phyloP scores from a whole-genome alignment of 1,140 invertebrate species.

The Cydia splendana region DNA sequence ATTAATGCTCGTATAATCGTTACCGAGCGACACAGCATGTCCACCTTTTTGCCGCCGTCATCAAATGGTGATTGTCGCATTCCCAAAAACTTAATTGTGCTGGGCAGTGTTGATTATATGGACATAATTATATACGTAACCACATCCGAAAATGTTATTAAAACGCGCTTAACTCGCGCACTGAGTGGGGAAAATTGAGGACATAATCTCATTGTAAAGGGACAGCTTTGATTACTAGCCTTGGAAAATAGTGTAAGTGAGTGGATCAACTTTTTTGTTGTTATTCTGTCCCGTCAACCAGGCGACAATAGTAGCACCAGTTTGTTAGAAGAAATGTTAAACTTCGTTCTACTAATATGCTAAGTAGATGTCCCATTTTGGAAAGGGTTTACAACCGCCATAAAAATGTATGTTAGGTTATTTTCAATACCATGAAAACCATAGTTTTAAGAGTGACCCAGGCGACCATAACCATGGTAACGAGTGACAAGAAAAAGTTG shows the following conservation, averaged over 20 bases:
- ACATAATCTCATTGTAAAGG: slow-evolving; percentile 27
- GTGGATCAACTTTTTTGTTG: background rate
- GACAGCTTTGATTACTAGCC: slow-evolving; percentile 1
- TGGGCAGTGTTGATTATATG: slow-evolving; percentile 73
- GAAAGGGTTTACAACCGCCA: too few relatives aligned
- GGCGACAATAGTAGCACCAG: too few relatives aligned
- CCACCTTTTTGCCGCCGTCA: slow-evolving; percentile 68
- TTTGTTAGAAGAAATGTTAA: too few relatives aligned
- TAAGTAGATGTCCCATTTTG: too few relatives aligned
- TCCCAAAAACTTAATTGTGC: slow-evolving; percentile 76
- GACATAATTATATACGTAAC: slow-evolving; percentile 72
- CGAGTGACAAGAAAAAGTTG: too few relatives aligned
- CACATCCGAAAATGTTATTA: slow-evolving; percentile 73
- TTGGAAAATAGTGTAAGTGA: background rate
- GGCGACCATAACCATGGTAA: too few relatives aligned
- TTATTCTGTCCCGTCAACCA: too few relatives aligned
- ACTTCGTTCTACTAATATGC: too few relatives aligned
- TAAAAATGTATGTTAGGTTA: too few relatives aligned
- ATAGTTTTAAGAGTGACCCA: too few relatives aligned
- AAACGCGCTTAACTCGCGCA: slow-evolving; percentile 72
- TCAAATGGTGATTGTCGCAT: slow-evolving; percentile 77
- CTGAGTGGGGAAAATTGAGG: slow-evolving; percentile 36
- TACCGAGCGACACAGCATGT: slow-evolving; percentile 50
- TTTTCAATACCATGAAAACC: too few relatives aligned
- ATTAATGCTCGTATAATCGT: slow-evolving; percentile 44